Base-by-base conservation (phyloP, 1,140 invertebrate species). In the Phthorimaea operculella region DNA sequence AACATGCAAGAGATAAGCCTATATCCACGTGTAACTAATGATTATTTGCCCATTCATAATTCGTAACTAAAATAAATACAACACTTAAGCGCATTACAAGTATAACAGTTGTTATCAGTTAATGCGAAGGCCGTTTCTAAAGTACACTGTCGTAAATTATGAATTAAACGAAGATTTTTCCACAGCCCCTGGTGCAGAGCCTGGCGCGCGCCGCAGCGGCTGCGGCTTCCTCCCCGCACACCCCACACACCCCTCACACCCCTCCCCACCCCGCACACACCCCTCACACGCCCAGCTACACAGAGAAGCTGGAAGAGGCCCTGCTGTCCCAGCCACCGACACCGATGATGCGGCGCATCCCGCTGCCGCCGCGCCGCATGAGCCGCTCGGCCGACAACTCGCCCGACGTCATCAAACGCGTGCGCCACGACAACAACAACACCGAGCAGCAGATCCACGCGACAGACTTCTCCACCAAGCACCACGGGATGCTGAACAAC, bases 391-490 rank as follows among this genome's bases (percentile, higher is more conserved):
- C 88, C 62, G 90, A 84, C 85, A 81, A 86, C 86, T 82, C 88
- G 67, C 90, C 86, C 49, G 90, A 89, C 74, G 84, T 74, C 73
- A 89, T 79, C 77, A 85, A 86, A 70, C 83, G 82, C 59, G 78
- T 75, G 0, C 85, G 73, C 66, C 90, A 84, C 86, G 90, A 82
- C 80, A 90, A 75, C 80, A 90, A 65, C 87, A 90, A 85, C 70
- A 87, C 86, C 62, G 88, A 89, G 53, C 88, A 89, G 66, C 80
- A 82, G 52, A 73, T 83, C 53, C 77, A 83, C 57, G 89, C 91
- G n/a, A 90, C 91, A 17, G 92, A 93, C 72, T 93, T 93, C 74
- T 93, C 92, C 34, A 91, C 90, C 63, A 90, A 89, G 63, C 78
- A 74, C 59, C 74, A 85, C 66, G 87, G 89, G 45, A 72, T 89